phyloP scores from a whole-genome alignment of 2,888 invertebrate genomes.

The Lithophane socia region DNA sequence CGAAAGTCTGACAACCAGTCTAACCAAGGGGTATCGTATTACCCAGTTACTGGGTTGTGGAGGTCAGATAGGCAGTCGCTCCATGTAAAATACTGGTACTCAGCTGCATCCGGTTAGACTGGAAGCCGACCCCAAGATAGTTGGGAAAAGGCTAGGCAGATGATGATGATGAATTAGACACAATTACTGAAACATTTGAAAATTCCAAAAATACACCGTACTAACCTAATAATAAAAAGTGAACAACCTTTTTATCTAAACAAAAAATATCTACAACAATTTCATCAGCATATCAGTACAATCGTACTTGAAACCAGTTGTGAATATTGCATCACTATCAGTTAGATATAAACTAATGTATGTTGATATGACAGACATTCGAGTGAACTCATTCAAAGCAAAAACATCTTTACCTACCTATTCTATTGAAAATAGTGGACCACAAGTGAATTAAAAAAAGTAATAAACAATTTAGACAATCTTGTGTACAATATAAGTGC shows the following conservation, averaged over 20 bases:
- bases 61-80: too few relatives aligned
- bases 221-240: background rate
- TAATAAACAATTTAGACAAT: background rate
- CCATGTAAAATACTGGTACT: too few relatives aligned
- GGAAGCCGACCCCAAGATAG: too few relatives aligned
- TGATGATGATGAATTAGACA: too few relatives aligned
- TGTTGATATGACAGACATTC: constrained; percentile 22
- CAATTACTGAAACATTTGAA: background rate
- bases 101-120: too few relatives aligned
- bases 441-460: background rate
- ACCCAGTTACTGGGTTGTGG: too few relatives aligned
- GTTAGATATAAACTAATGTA: constrained; percentile 13
- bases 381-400: constrained; percentile 24
- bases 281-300: constrained; percentile 14
- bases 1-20: too few relatives aligned
- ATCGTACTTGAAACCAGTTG: constrained; percentile 10
- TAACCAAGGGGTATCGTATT: too few relatives aligned
- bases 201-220: background rate
- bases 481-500: background rate
- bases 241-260: background rate
- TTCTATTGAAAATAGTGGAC: background rate
- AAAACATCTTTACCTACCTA: background rate
- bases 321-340: constrained; percentile 29
- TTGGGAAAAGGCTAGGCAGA: too few relatives aligned
- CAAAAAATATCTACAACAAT: background rate